Percentiles rank a stretch among this genome's conserved stretches.
phyloP scores from a whole-genome alignment of 2,797 vertebrate species.

The Halcyon badia region DNA sequence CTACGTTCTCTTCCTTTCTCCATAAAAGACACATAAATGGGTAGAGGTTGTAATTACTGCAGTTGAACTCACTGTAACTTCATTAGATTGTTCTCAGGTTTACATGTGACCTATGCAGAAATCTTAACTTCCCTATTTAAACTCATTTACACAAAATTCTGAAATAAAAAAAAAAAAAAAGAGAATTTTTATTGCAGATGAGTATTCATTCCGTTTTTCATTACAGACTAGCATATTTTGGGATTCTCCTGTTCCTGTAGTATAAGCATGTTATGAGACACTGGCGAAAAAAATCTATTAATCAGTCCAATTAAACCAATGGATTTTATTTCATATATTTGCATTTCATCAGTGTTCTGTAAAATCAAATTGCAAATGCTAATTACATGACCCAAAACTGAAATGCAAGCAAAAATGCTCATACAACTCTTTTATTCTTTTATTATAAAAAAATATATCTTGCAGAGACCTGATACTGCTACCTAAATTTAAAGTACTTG shows the following conservation, averaged over 20 bases:
- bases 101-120: not conserved
- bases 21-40: not conserved
- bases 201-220: not conserved
- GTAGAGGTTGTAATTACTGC: not conserved
- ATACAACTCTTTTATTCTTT: not conserved
- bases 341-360: not conserved
- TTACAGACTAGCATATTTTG: not conserved
- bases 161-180: not conserved
- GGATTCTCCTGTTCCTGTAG: not conserved
- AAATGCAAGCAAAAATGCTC: not conserved
- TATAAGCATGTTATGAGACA: not conserved
- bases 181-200: not conserved
- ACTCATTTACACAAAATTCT: not conserved
- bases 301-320: conserved; percentile 18
- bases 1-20: not conserved
- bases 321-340: conserved; percentile 5
- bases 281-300: not conserved
- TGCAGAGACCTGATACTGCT: not conserved
- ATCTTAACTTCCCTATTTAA: not conserved
- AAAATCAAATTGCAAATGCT: conserved; percentile 15
- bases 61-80: not conserved
- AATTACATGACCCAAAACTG: not conserved
- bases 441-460: not conserved
- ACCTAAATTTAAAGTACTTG: not conserved
- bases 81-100: not conserved